Conservation (phyloP, 2,888 invertebrate species). For the Hecatera dysodea region DNA sequence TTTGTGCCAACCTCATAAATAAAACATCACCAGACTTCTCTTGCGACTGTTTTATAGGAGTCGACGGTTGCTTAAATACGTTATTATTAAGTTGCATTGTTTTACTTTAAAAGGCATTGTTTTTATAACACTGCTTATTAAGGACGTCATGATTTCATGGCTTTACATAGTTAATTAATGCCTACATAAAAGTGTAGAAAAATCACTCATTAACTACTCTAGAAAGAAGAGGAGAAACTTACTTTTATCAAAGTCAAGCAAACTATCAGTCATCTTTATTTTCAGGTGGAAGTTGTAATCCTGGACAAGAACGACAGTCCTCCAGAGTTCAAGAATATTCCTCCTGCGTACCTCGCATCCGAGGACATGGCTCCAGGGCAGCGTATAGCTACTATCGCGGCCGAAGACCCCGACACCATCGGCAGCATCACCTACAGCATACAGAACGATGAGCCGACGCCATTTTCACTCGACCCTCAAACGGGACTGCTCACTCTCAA, state of each 20-base stretch:
- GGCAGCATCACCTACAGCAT: constrained; percentile 94
- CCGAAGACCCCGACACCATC: constrained; percentile 96
- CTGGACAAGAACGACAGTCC: constrained; percentile 98
- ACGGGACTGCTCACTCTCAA: constrained; percentile 94
- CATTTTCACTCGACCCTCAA: constrained; percentile 93
- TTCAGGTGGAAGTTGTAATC: constrained; percentile 96
- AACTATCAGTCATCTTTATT: constrained; percentile 61
- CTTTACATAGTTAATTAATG: constrained; percentile 25
- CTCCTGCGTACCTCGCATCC: constrained; percentile 94
- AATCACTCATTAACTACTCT: background rate
- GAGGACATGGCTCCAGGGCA: constrained; percentile 96
- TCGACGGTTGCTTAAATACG: constrained; percentile 79
- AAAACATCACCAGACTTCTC: constrained; percentile 82
- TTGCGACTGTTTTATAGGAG: constrained; percentile 78
- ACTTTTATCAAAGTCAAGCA: background rate
- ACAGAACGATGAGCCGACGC: constrained; percentile 92
- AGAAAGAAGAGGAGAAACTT: background rate
- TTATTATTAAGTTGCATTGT: constrained; percentile 78
- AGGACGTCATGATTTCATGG: constrained; percentile 42
- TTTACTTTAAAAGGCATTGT: constrained; percentile 69
- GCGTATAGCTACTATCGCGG: constrained; percentile 94
- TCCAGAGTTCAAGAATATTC: constrained; percentile 95
- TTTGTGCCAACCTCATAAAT: constrained; percentile 87
- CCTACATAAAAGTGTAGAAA: constrained; percentile 5
- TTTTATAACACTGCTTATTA: constrained; percentile 48